Conservation (phyloP, 2,888 invertebrate species). For the Agrochola circellaris region DNA sequence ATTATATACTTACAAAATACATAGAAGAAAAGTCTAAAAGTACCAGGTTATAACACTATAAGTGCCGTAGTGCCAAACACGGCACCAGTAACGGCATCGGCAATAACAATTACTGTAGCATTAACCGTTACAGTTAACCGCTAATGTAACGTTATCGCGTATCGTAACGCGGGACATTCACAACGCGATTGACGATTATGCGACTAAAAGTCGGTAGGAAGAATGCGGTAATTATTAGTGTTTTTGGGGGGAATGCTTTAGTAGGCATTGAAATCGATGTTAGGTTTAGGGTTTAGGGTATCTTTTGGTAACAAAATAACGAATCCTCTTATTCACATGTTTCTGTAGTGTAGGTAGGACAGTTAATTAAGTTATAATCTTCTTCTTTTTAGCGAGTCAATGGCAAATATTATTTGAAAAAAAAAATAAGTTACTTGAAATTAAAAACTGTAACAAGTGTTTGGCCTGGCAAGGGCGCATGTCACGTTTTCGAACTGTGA, state of each 20-base stretch:
- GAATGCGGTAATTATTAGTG: conserved; percentile 6
- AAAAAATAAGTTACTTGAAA: not conserved
- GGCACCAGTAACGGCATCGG: conserved; percentile 67
- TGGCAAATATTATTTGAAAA: not conserved
- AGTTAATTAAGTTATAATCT: too few relatives aligned
- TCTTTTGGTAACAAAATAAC: not conserved
- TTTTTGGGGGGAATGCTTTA: not conserved
- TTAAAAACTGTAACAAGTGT: not conserved
- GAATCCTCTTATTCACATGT: not conserved
- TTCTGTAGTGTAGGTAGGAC: too few relatives aligned
- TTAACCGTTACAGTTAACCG: conserved; percentile 81
- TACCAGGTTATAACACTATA: conserved; percentile 22
- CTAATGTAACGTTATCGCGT: conserved; percentile 83
- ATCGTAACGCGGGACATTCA: conserved; percentile 61
- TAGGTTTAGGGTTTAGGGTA: not conserved
- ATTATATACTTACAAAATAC: conserved; percentile 18
- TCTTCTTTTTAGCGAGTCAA: not conserved
- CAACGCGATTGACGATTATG: conserved; percentile 43
- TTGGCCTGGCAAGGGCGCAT: not conserved
- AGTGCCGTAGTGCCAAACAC: conserved; percentile 42
- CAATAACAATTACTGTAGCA: conserved; percentile 87
- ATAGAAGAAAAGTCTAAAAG: conserved; percentile 44
- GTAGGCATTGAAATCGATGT: not conserved
- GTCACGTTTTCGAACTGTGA: not conserved
- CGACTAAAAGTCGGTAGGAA: conserved; percentile 42